A percentile compares a stretch with the other conserved stretches of the same genome.
These are phyloP conservation scores for Colossoma macropomum DNA, from an alignment of 2,113 vertebrate species.

Conservation along the genomic window DNA sequence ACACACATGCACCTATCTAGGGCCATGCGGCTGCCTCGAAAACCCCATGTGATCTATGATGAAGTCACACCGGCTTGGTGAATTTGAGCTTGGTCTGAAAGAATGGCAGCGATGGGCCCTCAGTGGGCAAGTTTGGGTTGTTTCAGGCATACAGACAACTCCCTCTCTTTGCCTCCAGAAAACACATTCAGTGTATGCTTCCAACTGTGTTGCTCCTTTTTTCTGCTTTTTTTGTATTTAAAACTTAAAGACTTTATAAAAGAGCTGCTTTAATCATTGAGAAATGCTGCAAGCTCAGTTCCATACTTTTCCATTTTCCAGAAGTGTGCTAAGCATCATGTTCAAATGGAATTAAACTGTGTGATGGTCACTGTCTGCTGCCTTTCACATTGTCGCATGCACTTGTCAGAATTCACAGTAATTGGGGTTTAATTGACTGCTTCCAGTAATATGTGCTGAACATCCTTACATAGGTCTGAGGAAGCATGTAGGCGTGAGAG, in stretches of 20 bases:
- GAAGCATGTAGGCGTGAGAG: background rate
- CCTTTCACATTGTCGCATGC: constrained; percentile 62
- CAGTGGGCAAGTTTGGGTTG: constrained; percentile 43
- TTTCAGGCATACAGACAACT: background rate
- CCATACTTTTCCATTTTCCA: background rate
- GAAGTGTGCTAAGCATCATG: background rate
- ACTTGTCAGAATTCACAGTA: constrained; percentile 57
- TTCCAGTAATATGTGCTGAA: background rate
- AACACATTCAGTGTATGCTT: background rate
- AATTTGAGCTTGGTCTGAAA: constrained; percentile 74
- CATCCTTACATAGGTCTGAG: background rate
- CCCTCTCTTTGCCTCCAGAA: background rate
- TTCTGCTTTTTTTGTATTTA: background rate
- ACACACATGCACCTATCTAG: constrained; percentile 22
- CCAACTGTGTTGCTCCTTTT: background rate
- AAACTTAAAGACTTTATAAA: background rate
- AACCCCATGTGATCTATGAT: constrained; percentile 54
- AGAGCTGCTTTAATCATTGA: background rate
- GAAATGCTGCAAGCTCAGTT: background rate
- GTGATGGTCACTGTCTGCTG: constrained; percentile 5
- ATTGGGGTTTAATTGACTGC: constrained; percentile 41
- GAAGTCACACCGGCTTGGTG: constrained; percentile 75
- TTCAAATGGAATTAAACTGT: background rate
- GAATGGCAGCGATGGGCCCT: constrained; percentile 62
- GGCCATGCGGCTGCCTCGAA: background rate